Evolutionary conservation across 1,140 invertebrate species (phyloP).

Genomic region (Sweltsa coloradensis): DNA sequence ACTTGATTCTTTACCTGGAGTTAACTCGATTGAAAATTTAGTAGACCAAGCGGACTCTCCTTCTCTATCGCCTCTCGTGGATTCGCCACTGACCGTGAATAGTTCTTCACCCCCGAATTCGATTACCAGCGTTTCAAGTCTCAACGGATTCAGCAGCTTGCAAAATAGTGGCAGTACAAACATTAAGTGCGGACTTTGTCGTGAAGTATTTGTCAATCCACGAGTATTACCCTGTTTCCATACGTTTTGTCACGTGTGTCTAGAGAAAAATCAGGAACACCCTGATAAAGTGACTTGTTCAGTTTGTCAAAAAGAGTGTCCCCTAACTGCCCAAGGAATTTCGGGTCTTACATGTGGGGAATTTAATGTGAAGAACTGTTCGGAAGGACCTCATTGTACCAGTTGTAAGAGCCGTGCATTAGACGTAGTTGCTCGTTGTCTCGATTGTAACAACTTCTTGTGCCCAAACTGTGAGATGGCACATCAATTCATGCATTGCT

Average conservation of each 20-base stretch:
- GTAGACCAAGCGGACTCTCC: conserved; percentile 49
- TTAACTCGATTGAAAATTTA: conserved; percentile 75
- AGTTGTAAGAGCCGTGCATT: conserved; percentile 78
- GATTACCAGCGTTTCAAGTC: conserved; percentile 36
- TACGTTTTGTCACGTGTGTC: conserved; percentile 66
- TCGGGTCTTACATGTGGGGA: conserved; percentile 33
- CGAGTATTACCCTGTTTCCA: conserved; percentile 73
- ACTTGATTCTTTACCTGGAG: conserved; percentile 76
- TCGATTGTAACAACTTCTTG: conserved; percentile 89
- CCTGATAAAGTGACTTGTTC: conserved; percentile 72
- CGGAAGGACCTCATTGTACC: conserved; percentile 52
- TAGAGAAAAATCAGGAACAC: conserved; percentile 56
- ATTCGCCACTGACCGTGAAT: conserved; percentile 66
- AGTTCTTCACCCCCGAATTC: conserved; percentile 68
- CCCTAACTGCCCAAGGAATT: conserved; percentile 40
- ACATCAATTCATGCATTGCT: conserved; percentile 97
- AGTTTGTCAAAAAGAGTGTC: conserved; percentile 61
- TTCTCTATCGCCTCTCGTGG: conserved; percentile 40
- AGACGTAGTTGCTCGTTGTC: conserved; percentile 79
- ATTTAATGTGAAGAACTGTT: background rate
- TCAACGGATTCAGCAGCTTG: conserved; percentile 15
- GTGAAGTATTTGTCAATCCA: conserved; percentile 56
- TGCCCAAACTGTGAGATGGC: conserved; percentile 96
- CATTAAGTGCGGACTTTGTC: conserved; percentile 65
- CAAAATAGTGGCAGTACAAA: conserved; percentile 9